Percentiles rank a stretch among this genome's conserved stretches.
Conservation (phyloP, 2,888 invertebrate genomes). For the Flabesymbios commensalis region DNA sequence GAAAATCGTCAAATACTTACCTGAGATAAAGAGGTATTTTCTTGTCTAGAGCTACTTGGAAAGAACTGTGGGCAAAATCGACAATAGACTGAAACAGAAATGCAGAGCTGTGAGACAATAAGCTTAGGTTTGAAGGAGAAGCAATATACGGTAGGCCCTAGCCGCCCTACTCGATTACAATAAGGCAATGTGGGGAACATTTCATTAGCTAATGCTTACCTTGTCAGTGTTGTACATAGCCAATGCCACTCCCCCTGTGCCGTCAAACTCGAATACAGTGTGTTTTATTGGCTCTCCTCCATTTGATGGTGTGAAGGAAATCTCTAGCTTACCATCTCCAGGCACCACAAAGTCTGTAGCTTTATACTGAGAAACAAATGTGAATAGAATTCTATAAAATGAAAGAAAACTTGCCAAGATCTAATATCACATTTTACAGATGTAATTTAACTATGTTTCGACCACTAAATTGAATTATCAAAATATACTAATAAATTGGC, state of each 20-base stretch:
- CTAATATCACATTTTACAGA: no score
- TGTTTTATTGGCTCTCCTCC: slow-evolving; percentile 70
- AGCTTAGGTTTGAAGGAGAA: no score
- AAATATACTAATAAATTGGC: no score
- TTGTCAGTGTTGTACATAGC: slow-evolving; percentile 96
- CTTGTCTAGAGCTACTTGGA: slow-evolving; percentile 84
- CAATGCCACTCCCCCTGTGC: slow-evolving; percentile 78
- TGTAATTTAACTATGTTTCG: no score
- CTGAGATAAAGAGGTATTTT: slow-evolving; percentile 87
- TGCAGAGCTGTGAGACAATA: neutral
- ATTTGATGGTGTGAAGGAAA: slow-evolving; percentile 75
- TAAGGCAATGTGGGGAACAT: no score
- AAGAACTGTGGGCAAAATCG: slow-evolving; percentile 93
- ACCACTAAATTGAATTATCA: no score
- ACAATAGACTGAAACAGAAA: slow-evolving; percentile 63
- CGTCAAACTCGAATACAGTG: slow-evolving; percentile 82
- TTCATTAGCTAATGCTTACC: slow-evolving; percentile 62
- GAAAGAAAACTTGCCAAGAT: no score
- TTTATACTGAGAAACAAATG: slow-evolving; percentile 51
- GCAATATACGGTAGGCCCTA: no score
- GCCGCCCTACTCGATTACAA: neutral
- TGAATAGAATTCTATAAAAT: no score
- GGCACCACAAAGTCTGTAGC: slow-evolving; percentile 96
- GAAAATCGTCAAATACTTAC: no score
- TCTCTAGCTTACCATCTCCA: slow-evolving; percentile 82